Percentiles rank a stretch among this genome's conserved stretches.
These are phyloP conservation scores for Notospermus geniculatus DNA, from an alignment of 1,140 invertebrate genomes.

Conservation along the genomic window DNA sequence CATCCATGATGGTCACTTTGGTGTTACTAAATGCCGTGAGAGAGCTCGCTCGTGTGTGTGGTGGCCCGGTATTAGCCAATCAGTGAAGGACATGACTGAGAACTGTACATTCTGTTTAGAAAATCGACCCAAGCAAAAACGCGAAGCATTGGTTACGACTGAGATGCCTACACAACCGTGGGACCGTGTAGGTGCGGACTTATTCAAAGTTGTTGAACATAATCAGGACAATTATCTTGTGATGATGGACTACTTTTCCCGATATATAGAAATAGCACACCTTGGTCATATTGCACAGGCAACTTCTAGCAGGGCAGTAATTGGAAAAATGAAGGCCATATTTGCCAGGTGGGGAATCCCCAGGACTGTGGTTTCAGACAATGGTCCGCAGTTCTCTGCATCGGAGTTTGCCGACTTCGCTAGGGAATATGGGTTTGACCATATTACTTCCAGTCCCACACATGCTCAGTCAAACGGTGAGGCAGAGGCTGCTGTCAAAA, in stretches of 20 bases:
- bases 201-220: conserved; percentile 14
- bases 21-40: conserved; percentile 27
- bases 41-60: conserved; percentile 6
- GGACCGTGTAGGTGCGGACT: conserved; percentile 16
- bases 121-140: background rate
- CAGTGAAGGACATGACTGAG: background rate
- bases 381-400: conserved; percentile 29
- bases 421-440: conserved; percentile 25
- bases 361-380: conserved; percentile 25
- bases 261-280: conserved; percentile 20
- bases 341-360: conserved; percentile 31
- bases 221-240: conserved; percentile 21
- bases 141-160: background rate
- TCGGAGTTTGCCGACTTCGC: conserved; percentile 29
- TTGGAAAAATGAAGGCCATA: conserved; percentile 24
- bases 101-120: background rate
- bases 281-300: conserved; percentile 18
- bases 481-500: conserved; percentile 24
- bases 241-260: conserved; percentile 25
- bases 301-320: background rate
- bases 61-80: background rate
- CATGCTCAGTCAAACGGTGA: conserved; percentile 29
- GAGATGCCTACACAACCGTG: conserved; percentile 15
- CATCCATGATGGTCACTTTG: conserved; percentile 41
- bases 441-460: conserved; percentile 22